Base-by-base conservation (phyloP, 2,797 vertebrate genomes). In the Acipenser transmontanus region DNA sequence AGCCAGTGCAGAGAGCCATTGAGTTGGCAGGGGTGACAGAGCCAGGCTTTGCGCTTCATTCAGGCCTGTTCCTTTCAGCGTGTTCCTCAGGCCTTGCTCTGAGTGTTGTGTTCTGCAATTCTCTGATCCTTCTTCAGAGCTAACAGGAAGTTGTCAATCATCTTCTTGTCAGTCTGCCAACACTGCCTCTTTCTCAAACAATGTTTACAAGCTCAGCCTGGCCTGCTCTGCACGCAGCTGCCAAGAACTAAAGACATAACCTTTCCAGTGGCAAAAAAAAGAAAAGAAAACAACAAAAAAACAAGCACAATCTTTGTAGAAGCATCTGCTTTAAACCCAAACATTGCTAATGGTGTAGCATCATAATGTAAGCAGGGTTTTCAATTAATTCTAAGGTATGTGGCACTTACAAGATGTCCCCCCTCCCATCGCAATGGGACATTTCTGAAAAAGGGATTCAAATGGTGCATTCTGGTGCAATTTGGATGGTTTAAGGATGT, bases 71-170 rank as follows among this genome's bases (percentile, higher is more conserved):
- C 0, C 67, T 72, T 64, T 0, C 66, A 7, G 68, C 69, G 69
- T 71, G 69, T 73, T 70, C 70, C 62, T 62, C 47, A 51, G 73
- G 76, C 72, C 67, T 65, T 64, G 61, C 60, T 72, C 68, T 47
- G 7, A 49, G 59, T 6, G 57, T 65, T 1, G n/a, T 72, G 62
- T 68, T 62, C 6, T 20, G 70, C 1, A 0, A 52, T 63, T 63
- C 68, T 73, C 66, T 75, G 72, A 73, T 72, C 67, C 73, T 14
- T 34, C 34, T 34, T 34, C 70, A 76, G n/a, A 14, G 61, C 67
- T 0, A 73, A 61, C 47, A 77, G 85, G 85, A 86, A 87, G 77
- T 10, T 75, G 84, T 83, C 86, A 78, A 76, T 87, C 85, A 84
- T 20, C 66, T 1, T 71, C 66, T 66, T 78, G 74, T 70, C 54